Percentiles rank a stretch among this genome's conserved stretches.
phyloP scores from a whole-genome alignment of 2,888 invertebrate genomes.

The Stenurella melanura region DNA sequence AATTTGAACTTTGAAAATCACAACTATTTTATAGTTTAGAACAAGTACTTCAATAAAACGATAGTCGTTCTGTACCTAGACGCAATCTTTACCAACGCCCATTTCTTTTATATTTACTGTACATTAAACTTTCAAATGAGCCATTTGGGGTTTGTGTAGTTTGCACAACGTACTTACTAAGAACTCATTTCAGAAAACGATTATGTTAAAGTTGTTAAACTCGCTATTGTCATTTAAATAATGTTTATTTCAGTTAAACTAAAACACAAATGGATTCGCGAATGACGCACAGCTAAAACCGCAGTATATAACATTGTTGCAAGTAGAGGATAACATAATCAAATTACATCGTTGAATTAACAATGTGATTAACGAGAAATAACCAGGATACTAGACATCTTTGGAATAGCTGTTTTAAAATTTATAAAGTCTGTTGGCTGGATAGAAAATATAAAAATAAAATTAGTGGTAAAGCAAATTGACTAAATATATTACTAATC shows the following conservation, averaged over 20 bases:
- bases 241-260: not conserved
- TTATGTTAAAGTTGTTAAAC: constrained; percentile 18
- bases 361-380: no score
- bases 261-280: not conserved
- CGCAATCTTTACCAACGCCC: not conserved
- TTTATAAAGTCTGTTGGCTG: no score
- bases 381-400: no score
- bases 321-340: not conserved
- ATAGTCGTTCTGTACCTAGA: constrained; percentile 5
- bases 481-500: no score
- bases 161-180: not conserved
- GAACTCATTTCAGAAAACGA: constrained; percentile 18
- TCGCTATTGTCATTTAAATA: not conserved
- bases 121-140: constrained; percentile 22
- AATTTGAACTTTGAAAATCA: not conserved
- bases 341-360: not conserved
- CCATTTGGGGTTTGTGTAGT: not conserved
- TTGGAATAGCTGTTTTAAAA: no score
- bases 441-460: no score
- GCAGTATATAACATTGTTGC: not conserved
- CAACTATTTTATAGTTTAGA: not conserved
- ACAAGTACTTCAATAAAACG: constrained; percentile 9
- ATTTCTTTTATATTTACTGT: constrained; percentile 15
- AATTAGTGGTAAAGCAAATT: no score
- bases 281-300: not conserved